Evolutionary conservation across 2,113 vertebrate species (phyloP), one percentile per base, ranked within the genome.

Genomic region (Paradoxurus hermaphroditus): DNA sequence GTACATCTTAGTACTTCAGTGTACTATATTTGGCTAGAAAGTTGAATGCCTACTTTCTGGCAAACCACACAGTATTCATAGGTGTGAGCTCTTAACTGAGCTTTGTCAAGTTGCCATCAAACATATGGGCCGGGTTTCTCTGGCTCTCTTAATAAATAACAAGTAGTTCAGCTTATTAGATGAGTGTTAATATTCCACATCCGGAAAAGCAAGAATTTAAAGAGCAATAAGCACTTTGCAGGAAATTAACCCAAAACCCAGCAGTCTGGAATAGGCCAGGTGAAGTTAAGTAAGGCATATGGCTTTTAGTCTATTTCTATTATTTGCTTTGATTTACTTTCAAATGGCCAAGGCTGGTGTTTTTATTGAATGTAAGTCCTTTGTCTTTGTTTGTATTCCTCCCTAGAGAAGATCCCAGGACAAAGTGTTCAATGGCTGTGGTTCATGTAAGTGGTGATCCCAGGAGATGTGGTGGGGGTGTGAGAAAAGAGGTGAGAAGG

Each of bases 111-210:
- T 51, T 96, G 95, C 96, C 93, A 81, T 95, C 31, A 75, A 86
- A 89, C 79, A 75, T 94, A 95, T 91, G 86, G 91, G 53, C 31
- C 36, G 7, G 21, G 53, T 68, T 78, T 56, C 95, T 95, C 46
- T 34, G n/a, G 56, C n/a, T 73, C 89, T 68, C 67, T 62, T 93
- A 97, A 89, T 97, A 97, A 97, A 93, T 94, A 94, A 81, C 44
- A 96, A 94, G 88, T 70, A 91, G 31, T 79, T 94, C 70, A 77
- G 27, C 73, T 97, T 88, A 97, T 95, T 97, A 97, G 95, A 93
- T 86, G 91, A 95, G 91, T 97, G 91, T 72, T 97, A 98, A 91
- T 97, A 95, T 96, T 96, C 78, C 86, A 96, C 79, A 96, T 94
- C 89, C 49, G 41, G 81, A 97, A 96, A 96, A 93, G 11, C 67